Percentiles rank a stretch among this genome's conserved stretches.
Evolutionary conservation across 2,888 invertebrate genomes (phyloP).

Genomic region (Agrotis clavis): DNA sequence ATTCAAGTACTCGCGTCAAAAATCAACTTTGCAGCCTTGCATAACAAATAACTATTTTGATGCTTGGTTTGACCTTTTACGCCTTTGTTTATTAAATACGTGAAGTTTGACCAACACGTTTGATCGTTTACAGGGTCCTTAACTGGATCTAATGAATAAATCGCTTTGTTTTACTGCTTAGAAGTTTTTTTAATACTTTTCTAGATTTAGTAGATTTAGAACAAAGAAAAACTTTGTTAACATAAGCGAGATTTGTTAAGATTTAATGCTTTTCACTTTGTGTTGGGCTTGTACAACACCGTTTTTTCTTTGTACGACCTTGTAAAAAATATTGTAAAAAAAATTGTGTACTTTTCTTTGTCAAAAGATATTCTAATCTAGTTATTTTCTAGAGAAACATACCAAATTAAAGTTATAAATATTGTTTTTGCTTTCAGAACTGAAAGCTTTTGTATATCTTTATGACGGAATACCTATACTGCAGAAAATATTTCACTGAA

Average conservation of each 20-base stretch:
- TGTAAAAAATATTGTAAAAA: neutral
- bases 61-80: too few relatives aligned
- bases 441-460: neutral
- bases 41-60: too few relatives aligned
- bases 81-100: too few relatives aligned
- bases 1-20: too few relatives aligned
- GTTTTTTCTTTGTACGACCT: slow-evolving; percentile 1
- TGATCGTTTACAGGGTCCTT: too few relatives aligned
- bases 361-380: neutral
- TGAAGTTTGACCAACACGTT: too few relatives aligned
- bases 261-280: slow-evolving; percentile 31
- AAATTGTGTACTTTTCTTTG: neutral
- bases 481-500: too few relatives aligned
- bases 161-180: neutral
- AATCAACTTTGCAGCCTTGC: too few relatives aligned
- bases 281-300: slow-evolving; percentile 25
- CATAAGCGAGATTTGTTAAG: slow-evolving; percentile 39
- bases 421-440: neutral
- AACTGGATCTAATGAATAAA: neutral
- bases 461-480: too few relatives aligned
- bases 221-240: slow-evolving; percentile 10
- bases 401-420: too few relatives aligned
- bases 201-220: neutral
- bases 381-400: slow-evolving; percentile 1
- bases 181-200: neutral